A percentile compares a stretch with the other conserved stretches of the same genome.
These are phyloP conservation scores for Mus caroli DNA, from an alignment of 2,797 vertebrate species.

Conservation along the genomic window DNA sequence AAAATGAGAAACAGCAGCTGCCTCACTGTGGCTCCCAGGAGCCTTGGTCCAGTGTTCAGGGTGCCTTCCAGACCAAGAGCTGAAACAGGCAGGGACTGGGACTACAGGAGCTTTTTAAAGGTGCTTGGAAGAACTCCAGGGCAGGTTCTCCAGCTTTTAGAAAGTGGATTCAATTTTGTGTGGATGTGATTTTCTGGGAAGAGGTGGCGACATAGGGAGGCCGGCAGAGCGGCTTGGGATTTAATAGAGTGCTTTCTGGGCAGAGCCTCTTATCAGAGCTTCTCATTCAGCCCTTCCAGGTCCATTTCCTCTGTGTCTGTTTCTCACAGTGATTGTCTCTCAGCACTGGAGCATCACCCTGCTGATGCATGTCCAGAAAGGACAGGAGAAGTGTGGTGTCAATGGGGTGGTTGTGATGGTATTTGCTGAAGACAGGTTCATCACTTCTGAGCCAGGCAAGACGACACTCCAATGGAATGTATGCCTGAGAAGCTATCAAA, in stretches of 20 bases:
- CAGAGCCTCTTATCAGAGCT: conserved; percentile 3
- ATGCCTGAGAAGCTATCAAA: not conserved
- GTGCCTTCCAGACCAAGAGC: accelerated
- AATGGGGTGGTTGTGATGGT: accelerated
- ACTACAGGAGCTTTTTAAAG: not conserved
- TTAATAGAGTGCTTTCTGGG: not conserved
- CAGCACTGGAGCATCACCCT: not conserved
- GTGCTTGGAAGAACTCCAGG: not conserved
- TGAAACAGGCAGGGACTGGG: accelerated
- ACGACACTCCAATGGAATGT: conserved; percentile 11
- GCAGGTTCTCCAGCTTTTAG: not conserved
- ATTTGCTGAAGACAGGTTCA: not conserved
- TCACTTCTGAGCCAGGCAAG: conserved; percentile 22
- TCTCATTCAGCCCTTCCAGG: not conserved
- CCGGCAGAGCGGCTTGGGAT: not conserved
- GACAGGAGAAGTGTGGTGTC: accelerated
- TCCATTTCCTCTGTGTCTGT: not conserved
- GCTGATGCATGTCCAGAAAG: not conserved
- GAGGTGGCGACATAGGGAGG: accelerated
- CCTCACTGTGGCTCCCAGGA: no score
- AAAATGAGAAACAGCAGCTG: not conserved
- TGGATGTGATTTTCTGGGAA: not conserved
- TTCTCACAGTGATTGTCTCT: conserved; percentile 6
- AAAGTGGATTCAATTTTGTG: not conserved
- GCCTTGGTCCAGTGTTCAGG: no score